Evolutionary conservation across 2,797 vertebrate genomes (phyloP), one percentile per base, ranked within the genome.

Genomic region (Gymnothorax reevesii): DNA sequence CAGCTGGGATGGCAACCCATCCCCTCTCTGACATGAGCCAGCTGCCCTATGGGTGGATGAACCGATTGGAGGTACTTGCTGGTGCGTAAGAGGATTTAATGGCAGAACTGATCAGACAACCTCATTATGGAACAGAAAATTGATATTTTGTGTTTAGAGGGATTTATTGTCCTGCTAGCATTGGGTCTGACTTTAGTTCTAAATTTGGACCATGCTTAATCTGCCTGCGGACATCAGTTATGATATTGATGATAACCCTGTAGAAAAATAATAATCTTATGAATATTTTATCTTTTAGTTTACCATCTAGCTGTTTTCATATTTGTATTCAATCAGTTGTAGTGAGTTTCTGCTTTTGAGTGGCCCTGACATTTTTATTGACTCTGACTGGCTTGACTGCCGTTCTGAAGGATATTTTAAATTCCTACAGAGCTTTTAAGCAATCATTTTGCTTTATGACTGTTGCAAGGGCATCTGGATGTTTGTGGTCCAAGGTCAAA

Each of bases 21-120:
- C 57, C 57, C 57, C 85, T 54, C 60, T 59, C 49, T 64, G 9
- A 55, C 27, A 25, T 55, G 93, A 94, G 94, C 95, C 95, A 95
- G 95, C 93, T 95, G 94, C 94, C 93, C 92, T 86, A 88, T 90
- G 91, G 91, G 92, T 89, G 60, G 84, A 87, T 87, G 62, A 89
- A 84, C 73, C 71, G 59, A 92, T 93, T 92, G 89, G 90, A 94
- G 92, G 94, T 94, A 93, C 93, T 96, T 95, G 94, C 91, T 77
- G 91, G 0, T 86, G 91, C 87, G 92, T 94, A 94, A 95, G 93
- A 93, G 92, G 94, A 94, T 96, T 96, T 95, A 91, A 89, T 94
- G 94, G 91, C 94, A 95, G 93, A 92, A 95, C 91, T 93, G 94
- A 95, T 95, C 94, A 95, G 94, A 94, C 94, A 94, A 92, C 93